A percentile compares a stretch with the other conserved stretches of the same genome.
phyloP scores from a whole-genome alignment of 2,888 invertebrate genomes.

The Temnothorax unifasciatus region DNA sequence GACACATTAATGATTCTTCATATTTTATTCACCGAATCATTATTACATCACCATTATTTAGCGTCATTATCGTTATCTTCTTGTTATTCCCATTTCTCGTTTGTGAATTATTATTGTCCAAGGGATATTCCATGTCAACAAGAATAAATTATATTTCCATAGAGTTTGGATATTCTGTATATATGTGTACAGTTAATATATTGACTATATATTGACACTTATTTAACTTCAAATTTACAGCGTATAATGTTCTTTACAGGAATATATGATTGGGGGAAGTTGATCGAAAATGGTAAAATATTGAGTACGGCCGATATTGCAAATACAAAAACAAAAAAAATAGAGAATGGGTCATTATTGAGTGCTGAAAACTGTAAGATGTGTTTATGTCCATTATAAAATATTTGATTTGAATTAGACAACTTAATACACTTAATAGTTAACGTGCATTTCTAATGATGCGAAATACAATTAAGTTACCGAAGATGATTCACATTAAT shows the following conservation, averaged over 20 bases:
- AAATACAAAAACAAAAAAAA: constrained; percentile 10
- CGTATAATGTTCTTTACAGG: constrained; percentile 27
- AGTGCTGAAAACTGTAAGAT: constrained; percentile 9
- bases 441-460: constrained; percentile 58
- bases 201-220: not conserved
- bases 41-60: constrained; percentile 48
- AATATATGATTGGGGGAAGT: constrained; percentile 1
- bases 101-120: constrained; percentile 50
- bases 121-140: constrained; percentile 68
- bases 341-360: not conserved
- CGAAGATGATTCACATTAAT: constrained; percentile 49
- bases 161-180: constrained; percentile 35
- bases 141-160: constrained; percentile 17
- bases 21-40: constrained; percentile 62
- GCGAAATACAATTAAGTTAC: constrained; percentile 56
- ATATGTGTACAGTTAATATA: not conserved
- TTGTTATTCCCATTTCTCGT: constrained; percentile 57
- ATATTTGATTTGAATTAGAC: not conserved
- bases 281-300: constrained; percentile 9
- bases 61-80: constrained; percentile 32
- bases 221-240: constrained; percentile 22
- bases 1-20: constrained; percentile 62
- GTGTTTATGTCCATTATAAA: not conserved
- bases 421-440: constrained; percentile 40
- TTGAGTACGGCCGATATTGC: not conserved